These are phyloP conservation scores for Eugnorisma glareosa DNA, from an alignment of 2,888 invertebrate species.

Conservation along the genomic window DNA sequence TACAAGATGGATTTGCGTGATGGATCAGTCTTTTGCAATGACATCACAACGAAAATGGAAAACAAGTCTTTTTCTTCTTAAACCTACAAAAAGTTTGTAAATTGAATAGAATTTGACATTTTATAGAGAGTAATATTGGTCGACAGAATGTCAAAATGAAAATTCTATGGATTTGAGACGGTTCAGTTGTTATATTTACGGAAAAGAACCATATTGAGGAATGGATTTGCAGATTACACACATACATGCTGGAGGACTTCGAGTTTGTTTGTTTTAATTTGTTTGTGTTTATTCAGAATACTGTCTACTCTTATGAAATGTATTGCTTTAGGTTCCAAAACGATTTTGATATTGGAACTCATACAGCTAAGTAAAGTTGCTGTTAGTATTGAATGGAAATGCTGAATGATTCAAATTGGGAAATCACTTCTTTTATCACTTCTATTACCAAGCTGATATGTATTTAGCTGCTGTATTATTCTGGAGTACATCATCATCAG, in stretches of 20 bases:
- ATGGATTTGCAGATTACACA: conserved; percentile 21
- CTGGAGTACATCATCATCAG: conserved; percentile 17
- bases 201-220: conserved; percentile 4
- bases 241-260: conserved; percentile 18
- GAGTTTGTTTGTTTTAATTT: conserved; percentile 53
- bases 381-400: conserved; percentile 34
- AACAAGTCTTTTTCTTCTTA: not conserved
- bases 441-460: conserved; percentile 3
- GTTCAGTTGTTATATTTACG: conserved; percentile 5
- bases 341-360: conserved; percentile 43
- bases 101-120: not conserved
- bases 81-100: not conserved
- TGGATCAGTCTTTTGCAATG: conserved; percentile 17
- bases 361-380: conserved; percentile 22
- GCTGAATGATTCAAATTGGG: conserved; percentile 16
- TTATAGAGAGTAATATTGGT: not conserved
- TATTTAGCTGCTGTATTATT: conserved; percentile 13
- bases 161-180: not conserved
- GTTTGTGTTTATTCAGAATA: conserved; percentile 56
- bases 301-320: conserved; percentile 42
- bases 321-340: conserved; percentile 48
- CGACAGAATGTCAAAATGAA: not conserved
- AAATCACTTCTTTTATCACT: conserved; percentile 2
- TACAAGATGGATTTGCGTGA: conserved; percentile 10
- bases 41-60: not conserved